Percentiles rank a stretch among this genome's conserved stretches.
Conservation (phyloP, 2,888 invertebrate species). For the Octonoba sinensis region DNA sequence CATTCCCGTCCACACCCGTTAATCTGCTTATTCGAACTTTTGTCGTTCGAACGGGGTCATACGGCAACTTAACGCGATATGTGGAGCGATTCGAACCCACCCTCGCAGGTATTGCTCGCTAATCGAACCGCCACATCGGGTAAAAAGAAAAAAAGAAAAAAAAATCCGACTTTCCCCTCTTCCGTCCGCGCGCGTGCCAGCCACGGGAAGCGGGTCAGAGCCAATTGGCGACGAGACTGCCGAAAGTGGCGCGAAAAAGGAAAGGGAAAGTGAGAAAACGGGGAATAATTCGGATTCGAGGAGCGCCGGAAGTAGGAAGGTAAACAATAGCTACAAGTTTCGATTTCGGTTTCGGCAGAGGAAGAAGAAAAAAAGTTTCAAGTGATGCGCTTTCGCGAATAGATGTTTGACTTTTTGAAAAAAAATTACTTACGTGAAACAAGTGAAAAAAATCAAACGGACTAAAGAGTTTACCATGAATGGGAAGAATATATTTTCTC, state of each 20-base stretch:
- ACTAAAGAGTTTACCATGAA: too few relatives aligned
- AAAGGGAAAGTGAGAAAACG: slow-evolving; percentile 29
- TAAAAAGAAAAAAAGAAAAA: slow-evolving; percentile 27
- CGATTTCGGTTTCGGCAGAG: not conserved
- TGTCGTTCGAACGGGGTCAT: slow-evolving; percentile 29
- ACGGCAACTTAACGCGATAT: slow-evolving; percentile 41
- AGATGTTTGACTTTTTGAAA: too few relatives aligned
- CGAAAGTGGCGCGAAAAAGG: not conserved
- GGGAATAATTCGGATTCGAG: slow-evolving; percentile 39
- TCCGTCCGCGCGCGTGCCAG: slow-evolving; percentile 26
- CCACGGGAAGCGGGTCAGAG: slow-evolving; percentile 37
- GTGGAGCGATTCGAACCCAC: slow-evolving; percentile 56
- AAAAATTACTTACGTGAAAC: too few relatives aligned
- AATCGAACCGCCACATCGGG: not conserved
- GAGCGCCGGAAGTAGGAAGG: slow-evolving; percentile 56
- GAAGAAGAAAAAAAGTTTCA: not conserved
- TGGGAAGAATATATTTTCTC: too few relatives aligned
- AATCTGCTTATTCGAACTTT: too few relatives aligned
- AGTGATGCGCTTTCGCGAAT: not conserved
- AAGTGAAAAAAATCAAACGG: too few relatives aligned
- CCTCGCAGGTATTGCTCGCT: slow-evolving; percentile 28
- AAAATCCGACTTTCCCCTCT: slow-evolving; percentile 7
- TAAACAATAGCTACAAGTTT: slow-evolving; percentile 31
- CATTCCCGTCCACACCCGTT: too few relatives aligned
- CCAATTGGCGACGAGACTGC: slow-evolving; percentile 32